Base-by-base conservation (phyloP, 2,888 invertebrate genomes). In the Junonia oenone region DNA sequence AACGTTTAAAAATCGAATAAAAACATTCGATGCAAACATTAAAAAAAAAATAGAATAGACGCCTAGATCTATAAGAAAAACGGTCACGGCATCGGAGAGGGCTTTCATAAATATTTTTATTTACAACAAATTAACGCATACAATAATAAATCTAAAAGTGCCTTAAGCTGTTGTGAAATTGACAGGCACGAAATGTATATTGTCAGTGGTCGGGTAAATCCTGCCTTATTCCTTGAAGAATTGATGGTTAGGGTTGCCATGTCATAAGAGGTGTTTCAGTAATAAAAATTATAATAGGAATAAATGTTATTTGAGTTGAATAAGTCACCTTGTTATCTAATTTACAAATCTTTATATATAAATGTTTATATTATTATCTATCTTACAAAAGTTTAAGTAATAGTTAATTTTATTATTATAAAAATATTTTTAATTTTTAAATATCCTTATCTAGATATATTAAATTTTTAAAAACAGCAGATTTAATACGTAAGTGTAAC, bases 171-270 rank as follows among this genome's bases (percentile, higher is more conserved):
- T 19, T 19, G 29, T 15, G 27, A 40, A 50, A 50, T 50, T 50
- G 40, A 40, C 50, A 29, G 33, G 46, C 33, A 47, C 29, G 29
- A 40, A 29, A 50, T 50, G 22, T 48, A 38, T 49, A 49, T 49
- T 49, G 29, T 29, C 40, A 40, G 50, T 17, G 40, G 6, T 33
- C 27, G 19, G 33, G 11, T 43, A 22, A 43, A 26, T 43, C 43
- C 22, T 43, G 22, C 43, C 13, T 26, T 43, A 43, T 43, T 43
- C 6, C 26, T 26, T 6, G 37, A 13, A 17, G 29, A 50, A 50
- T 26, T 11, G 6, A 22, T 9, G 13, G 22, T 3, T 6, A 43
- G 43, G 43, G 26, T 26, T 43, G 22, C 43, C 13, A 8, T 38
- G 2, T 38, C 1, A 3, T 5, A 22, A n/a, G 11, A n/a, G n/a